These are phyloP conservation scores for Drosophila melanocephala DNA, from an alignment of 2,888 invertebrate genomes.

Conservation along the genomic window DNA sequence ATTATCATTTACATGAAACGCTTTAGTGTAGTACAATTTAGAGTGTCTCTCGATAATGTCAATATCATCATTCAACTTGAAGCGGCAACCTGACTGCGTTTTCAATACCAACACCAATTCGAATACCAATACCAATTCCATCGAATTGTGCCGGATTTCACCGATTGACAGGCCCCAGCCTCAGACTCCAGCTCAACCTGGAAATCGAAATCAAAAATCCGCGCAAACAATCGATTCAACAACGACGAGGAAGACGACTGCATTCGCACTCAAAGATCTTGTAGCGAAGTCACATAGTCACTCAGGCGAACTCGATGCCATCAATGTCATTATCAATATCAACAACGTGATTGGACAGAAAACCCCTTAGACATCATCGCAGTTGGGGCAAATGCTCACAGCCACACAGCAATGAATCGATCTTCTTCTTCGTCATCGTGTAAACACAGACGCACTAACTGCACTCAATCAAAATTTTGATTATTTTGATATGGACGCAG, in stretches of 20 bases:
- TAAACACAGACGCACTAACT: slow-evolving; percentile 78
- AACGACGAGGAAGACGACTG: slow-evolving; percentile 39
- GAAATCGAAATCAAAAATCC: slow-evolving; percentile 67
- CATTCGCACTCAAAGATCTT: slow-evolving; percentile 73
- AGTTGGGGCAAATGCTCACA: slow-evolving; percentile 2
- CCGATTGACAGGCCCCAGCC: slow-evolving; percentile 63
- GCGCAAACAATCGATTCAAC: slow-evolving; percentile 72
- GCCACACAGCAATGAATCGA: slow-evolving; percentile 60
- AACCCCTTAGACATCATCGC: slow-evolving; percentile 17
- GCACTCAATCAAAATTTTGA: slow-evolving; percentile 82
- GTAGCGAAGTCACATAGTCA: slow-evolving; percentile 69
- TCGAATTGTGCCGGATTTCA: slow-evolving; percentile 77
- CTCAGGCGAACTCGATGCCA: slow-evolving; percentile 78
- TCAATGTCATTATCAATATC: slow-evolving; percentile 84
- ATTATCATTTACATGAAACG: slow-evolving; percentile 69
- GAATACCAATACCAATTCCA: slow-evolving; percentile 60
- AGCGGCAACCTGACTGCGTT: slow-evolving; percentile 40
- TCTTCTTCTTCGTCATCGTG: slow-evolving; percentile 48
- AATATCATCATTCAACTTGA: slow-evolving; percentile 76
- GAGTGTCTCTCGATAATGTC: slow-evolving; percentile 82
- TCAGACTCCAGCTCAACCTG: slow-evolving; percentile 7
- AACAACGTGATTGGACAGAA: slow-evolving; percentile 82
- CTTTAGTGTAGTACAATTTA: slow-evolving; percentile 60
- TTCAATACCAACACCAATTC: slow-evolving; percentile 34
- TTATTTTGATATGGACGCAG: slow-evolving; percentile 76